Evolutionary conservation across 2,888 invertebrate genomes (phyloP).

Genomic region (Sinodicranocentrus sp.): DNA sequence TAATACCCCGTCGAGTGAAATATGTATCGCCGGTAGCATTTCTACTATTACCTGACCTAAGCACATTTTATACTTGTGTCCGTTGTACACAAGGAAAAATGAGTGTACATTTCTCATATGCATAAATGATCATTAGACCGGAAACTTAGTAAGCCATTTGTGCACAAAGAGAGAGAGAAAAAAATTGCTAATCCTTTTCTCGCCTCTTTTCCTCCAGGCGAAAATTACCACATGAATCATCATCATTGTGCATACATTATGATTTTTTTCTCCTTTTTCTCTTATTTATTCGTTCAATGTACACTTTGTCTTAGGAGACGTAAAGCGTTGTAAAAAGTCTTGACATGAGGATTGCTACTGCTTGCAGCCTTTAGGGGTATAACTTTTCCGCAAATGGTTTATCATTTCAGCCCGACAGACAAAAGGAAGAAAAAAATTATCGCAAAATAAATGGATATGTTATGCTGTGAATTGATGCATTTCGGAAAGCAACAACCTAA

Average conservation of each 20-base stretch:
- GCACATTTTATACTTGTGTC: background rate
- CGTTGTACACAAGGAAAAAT: background rate
- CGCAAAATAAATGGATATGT: background rate
- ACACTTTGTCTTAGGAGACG: no score
- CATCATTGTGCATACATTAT: slow-evolving; percentile 28
- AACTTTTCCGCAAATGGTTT: no score
- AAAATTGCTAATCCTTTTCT: slow-evolving; percentile 56
- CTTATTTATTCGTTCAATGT: no score
- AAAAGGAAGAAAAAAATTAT: no score
- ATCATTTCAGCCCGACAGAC: no score
- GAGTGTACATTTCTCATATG: background rate
- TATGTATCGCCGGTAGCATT: slow-evolving; percentile 5
- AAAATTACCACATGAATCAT: slow-evolving; percentile 51
- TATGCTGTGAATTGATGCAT: background rate
- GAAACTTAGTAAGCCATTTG: slow-evolving; percentile 56
- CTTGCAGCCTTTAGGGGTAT: no score
- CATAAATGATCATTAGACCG: slow-evolving; percentile 59
- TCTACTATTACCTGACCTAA: background rate
- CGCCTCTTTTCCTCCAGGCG: slow-evolving; percentile 60
- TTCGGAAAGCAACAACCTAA: background rate
- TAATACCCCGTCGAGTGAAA: slow-evolving; percentile 10
- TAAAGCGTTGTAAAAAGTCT: no score
- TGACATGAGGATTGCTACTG: no score
- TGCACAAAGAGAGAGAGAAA: slow-evolving; percentile 15
- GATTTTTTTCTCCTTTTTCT: no score